Percentiles rank a stretch among this genome's conserved stretches.
These are phyloP conservation scores for Patiria miniata DNA, from an alignment of 35 echinoderm and acorn worm species.

Conservation along the genomic window DNA sequence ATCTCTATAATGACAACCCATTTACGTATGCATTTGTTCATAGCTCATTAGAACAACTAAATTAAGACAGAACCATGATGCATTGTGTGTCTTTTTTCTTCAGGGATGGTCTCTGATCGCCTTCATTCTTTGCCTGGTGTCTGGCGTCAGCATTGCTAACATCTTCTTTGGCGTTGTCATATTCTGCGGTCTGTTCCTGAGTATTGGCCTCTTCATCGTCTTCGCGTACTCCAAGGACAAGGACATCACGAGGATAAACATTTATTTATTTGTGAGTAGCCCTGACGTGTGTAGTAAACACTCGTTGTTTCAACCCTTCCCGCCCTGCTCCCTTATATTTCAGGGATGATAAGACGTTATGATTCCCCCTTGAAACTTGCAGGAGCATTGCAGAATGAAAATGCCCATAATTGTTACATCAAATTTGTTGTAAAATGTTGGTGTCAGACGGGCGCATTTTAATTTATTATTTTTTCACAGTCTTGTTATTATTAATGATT, in stretches of 20 bases:
- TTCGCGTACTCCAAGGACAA: conserved; percentile 32
- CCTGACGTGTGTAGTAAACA: background rate
- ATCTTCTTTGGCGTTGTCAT: conserved; percentile 46
- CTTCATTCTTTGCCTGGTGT: conserved; percentile 24
- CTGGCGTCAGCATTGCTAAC: background rate
- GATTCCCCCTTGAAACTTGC: background rate
- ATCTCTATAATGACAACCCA: no score
- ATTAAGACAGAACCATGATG: no score
- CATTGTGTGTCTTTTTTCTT: background rate
- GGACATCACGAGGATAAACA: conserved; percentile 43
- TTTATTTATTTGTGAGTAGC: conserved; percentile 57
- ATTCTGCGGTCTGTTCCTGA: conserved; percentile 14
- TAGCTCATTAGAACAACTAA: no score
- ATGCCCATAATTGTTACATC: background rate
- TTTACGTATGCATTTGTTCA: no score
- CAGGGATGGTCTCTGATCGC: conserved; percentile 63
- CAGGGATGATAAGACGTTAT: background rate
- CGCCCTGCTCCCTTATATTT: background rate
- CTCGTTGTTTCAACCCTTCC: background rate
- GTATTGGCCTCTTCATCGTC: conserved; percentile 49
- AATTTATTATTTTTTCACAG: no score
- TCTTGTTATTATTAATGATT: no score
- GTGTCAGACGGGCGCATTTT: no score
- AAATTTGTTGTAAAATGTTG: no score
- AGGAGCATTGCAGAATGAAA: background rate